A percentile compares a stretch with the other conserved stretches of the same genome.
phyloP scores from a whole-genome alignment of 2,113 vertebrate genomes.

The Mus pahari region DNA sequence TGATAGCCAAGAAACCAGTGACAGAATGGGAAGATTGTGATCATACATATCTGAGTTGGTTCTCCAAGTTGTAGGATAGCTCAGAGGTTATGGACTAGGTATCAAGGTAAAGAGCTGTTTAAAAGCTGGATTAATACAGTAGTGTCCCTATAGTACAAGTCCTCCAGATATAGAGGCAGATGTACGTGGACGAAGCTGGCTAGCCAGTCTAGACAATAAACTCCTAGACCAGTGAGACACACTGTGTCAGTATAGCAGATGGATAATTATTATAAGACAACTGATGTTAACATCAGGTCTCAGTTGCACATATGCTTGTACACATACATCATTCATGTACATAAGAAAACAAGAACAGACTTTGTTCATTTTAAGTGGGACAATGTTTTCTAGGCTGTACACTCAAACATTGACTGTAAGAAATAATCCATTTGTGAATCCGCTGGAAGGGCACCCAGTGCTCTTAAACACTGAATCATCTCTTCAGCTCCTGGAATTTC shows the following conservation, averaged over 20 bases:
- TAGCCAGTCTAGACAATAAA: neutral
- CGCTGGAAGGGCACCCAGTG: neutral
- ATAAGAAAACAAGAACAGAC: too few relatives aligned
- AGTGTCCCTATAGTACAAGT: neutral
- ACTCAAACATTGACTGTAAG: neutral
- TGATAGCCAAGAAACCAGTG: neutral
- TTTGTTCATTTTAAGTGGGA: conserved; percentile 71
- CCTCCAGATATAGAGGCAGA: neutral
- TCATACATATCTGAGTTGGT: neutral
- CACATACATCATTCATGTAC: neutral
- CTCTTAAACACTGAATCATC: neutral
- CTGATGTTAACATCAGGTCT: neutral
- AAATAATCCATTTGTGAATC: neutral
- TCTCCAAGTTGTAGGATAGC: neutral
- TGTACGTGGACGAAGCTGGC: too few relatives aligned
- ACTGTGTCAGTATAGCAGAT: neutral
- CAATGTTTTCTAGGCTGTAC: conserved; percentile 18
- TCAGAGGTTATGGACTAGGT: neutral
- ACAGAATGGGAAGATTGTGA: neutral
- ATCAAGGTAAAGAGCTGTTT: neutral
- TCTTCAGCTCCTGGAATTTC: neutral
- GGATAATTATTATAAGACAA: too few relatives aligned
- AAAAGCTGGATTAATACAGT: neutral
- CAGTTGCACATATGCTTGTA: neutral
- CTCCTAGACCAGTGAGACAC: neutral